A percentile compares a stretch with the other conserved stretches of the same genome.
These are phyloP conservation scores for Drosophila orosa DNA, from an alignment of 1,140 invertebrate genomes.

Conservation along the genomic window DNA sequence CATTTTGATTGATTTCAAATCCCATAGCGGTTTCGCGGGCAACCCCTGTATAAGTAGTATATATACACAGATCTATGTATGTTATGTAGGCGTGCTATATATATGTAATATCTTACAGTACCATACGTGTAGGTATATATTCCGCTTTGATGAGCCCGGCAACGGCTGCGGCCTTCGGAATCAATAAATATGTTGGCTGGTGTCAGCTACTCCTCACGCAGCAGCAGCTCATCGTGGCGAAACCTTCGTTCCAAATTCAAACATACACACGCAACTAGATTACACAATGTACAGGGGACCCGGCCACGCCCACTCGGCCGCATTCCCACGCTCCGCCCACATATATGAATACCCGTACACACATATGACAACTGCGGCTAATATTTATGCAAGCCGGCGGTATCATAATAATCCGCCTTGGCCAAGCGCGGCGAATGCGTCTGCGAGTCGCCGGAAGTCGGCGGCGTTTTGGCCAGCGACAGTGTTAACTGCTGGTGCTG, in stretches of 20 bases:
- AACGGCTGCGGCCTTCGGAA: slow-evolving; percentile 1
- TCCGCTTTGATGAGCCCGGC: slow-evolving; percentile 48
- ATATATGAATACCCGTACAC: slow-evolving; percentile 10
- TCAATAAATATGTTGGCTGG: slow-evolving; percentile 33
- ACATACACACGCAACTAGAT: slow-evolving; percentile 61
- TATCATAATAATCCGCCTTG: slow-evolving; percentile 71
- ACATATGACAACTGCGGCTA: slow-evolving; percentile 25
- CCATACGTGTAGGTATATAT: slow-evolving; percentile 28
- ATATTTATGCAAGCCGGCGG: slow-evolving; percentile 66
- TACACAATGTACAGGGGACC: slow-evolving; percentile 74
- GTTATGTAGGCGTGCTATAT: slow-evolving; percentile 42
- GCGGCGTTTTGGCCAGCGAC: slow-evolving; percentile 58
- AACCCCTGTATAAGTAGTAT: slow-evolving; percentile 14
- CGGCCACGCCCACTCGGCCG: slow-evolving; percentile 50
- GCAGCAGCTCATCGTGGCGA: slow-evolving; percentile 25
- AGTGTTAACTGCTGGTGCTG: slow-evolving; percentile 71
- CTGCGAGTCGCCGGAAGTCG: slow-evolving; percentile 45
- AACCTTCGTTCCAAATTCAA: slow-evolving; percentile 10
- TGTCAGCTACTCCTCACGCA: slow-evolving; percentile 9
- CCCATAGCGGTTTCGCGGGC: not conserved
- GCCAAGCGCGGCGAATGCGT: slow-evolving; percentile 60
- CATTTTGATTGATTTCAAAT: slow-evolving; percentile 12
- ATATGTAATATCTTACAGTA: slow-evolving; percentile 21
- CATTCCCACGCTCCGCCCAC: slow-evolving; percentile 48
- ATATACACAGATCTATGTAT: slow-evolving; percentile 50